phyloP scores from a whole-genome alignment of 2,797 vertebrate genomes.

The Pseudotriccus pelzelni region DNA sequence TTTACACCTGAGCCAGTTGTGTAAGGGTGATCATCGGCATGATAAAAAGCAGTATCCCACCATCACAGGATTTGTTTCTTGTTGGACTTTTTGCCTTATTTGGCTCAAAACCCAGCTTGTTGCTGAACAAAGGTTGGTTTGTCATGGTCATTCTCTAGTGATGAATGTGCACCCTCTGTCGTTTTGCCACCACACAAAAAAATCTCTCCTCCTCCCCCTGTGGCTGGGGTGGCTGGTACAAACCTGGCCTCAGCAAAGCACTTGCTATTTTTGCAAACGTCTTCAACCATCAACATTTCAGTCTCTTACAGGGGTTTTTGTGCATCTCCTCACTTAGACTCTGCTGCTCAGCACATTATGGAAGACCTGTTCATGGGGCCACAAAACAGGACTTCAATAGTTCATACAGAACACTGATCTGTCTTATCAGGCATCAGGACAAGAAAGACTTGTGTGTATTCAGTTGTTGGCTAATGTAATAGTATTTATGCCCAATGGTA shows the following conservation, averaged over 20 bases:
- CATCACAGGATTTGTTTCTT: not conserved
- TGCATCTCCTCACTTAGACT: not conserved
- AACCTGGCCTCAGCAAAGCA: not conserved
- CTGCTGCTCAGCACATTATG: not conserved
- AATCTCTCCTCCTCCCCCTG: not conserved
- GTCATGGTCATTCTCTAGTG: not conserved
- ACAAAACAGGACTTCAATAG: not conserved
- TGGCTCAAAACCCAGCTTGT: not conserved
- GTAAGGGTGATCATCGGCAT: not conserved
- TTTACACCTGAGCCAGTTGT: not conserved
- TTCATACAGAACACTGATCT: not conserved
- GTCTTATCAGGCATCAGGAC: not conserved
- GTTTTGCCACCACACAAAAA: not conserved
- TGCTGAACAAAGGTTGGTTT: not conserved
- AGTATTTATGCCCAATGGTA: not conserved
- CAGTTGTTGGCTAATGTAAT: not conserved
- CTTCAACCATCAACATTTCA: not conserved
- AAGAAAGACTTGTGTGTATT: not conserved
- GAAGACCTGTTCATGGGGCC: not conserved
- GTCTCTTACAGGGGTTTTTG: not conserved
- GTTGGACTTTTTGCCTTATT: not conserved
- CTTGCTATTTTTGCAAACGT: not conserved
- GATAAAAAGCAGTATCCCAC: not conserved
- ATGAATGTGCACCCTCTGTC: accelerated
- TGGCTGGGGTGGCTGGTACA: accelerated